Percentiles rank a stretch among this genome's conserved stretches.
phyloP scores from a whole-genome alignment of 2,113 vertebrate genomes.

The Gambusia holbrooki region DNA sequence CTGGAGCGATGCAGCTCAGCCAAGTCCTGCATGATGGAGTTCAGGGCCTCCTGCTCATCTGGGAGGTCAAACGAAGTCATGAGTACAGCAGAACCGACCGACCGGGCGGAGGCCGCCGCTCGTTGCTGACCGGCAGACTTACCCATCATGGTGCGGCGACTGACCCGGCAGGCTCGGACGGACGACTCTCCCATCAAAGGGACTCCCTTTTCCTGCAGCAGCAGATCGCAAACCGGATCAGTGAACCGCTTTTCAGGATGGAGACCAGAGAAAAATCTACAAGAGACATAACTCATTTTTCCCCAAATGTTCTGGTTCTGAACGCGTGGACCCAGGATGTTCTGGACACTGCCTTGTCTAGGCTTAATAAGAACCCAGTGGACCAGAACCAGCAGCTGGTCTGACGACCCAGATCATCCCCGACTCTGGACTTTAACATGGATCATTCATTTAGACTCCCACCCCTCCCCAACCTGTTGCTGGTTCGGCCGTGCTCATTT shows the following conservation, averaged over 20 bases:
- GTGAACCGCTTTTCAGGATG: background rate
- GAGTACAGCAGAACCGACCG: background rate
- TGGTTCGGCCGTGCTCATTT: background rate
- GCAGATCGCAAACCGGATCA: background rate
- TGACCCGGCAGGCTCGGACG: constrained; percentile 85
- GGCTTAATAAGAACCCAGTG: no score
- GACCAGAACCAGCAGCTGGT: no score
- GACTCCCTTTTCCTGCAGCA: constrained; percentile 84
- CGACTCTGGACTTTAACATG: no score
- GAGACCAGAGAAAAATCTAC: no score
- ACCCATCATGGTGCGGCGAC: constrained; percentile 89
- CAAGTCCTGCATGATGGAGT: constrained; percentile 99
- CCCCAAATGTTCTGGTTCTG: no score
- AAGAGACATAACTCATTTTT: no score
- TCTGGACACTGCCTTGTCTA: no score
- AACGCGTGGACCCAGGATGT: no score
- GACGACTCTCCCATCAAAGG: constrained; percentile 86
- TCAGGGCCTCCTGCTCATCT: constrained; percentile 97
- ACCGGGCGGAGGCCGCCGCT: no score
- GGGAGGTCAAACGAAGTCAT: background rate
- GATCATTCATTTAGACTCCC: background rate
- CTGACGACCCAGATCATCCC: no score
- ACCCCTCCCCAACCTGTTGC: background rate
- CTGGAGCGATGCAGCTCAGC: constrained; percentile 95
- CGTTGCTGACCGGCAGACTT: background rate